Percentiles rank a stretch among this genome's conserved stretches.
These are phyloP conservation scores for Catharus minimus DNA, from an alignment of 2,113 vertebrate species.

Conservation along the genomic window DNA sequence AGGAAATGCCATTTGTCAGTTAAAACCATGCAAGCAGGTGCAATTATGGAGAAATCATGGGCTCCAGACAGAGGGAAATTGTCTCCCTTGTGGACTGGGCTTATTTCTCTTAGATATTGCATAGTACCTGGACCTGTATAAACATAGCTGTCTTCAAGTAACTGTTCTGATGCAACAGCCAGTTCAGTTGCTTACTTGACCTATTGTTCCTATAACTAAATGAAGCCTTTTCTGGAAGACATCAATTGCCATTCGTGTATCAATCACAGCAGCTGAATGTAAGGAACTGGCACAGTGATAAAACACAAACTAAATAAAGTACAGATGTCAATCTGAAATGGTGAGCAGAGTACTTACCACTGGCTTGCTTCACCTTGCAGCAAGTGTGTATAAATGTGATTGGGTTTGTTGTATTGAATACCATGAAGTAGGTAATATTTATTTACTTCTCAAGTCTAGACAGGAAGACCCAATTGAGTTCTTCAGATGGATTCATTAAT, in stretches of 20 bases:
- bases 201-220: neutral
- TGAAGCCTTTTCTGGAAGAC: neutral
- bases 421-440: neutral
- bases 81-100: neutral
- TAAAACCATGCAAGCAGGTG: neutral
- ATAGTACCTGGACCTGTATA: neutral
- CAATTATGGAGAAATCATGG: neutral
- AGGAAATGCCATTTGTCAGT: neutral
- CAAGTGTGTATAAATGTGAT: neutral
- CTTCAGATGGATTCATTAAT: neutral
- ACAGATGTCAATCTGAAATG: neutral
- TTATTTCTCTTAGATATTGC: neutral
- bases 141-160: neutral
- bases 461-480: conserved; percentile 10
- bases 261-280: neutral
- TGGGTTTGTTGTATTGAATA: neutral
- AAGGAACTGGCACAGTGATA: neutral
- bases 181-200: neutral
- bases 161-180: neutral
- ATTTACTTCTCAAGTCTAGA: conserved; percentile 36
- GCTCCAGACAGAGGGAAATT: accelerated
- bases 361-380: neutral
- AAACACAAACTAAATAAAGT: neutral
- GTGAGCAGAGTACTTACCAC: neutral
- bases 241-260: neutral